Evolutionary conservation across 2,797 vertebrate species (phyloP).

Genomic region (Pseudochirops corinnae): DNA sequence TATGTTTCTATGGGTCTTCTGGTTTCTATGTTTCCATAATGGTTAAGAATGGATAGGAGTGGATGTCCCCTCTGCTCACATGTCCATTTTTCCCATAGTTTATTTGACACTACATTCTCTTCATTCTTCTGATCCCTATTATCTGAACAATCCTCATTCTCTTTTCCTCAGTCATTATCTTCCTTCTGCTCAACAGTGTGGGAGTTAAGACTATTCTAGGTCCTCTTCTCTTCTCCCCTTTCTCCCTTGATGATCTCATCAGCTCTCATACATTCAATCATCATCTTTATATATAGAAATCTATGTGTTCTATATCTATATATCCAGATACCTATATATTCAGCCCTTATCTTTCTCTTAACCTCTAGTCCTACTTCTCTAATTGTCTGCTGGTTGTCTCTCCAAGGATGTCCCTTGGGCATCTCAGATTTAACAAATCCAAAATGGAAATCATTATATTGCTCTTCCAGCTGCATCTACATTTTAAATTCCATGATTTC

Average conservation of each 20-base stretch:
- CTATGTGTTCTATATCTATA: no score
- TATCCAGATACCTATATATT: no score
- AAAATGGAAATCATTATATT: no score
- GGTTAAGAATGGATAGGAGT: background rate
- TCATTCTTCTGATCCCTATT: background rate
- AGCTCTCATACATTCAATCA: background rate
- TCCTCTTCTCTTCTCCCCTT: background rate
- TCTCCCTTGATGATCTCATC: background rate
- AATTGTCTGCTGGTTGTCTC: no score
- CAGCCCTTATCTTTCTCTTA: no score
- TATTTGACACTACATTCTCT: background rate
- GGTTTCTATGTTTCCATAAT: background rate
- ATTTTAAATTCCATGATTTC: no score
- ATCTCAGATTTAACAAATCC: no score
- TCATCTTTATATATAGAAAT: background rate
- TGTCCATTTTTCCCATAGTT: background rate
- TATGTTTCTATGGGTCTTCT: background rate
- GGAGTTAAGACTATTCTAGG: background rate
- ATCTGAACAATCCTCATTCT: background rate
- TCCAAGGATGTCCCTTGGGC: no score
- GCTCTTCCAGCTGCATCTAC: no score
- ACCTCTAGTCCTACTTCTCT: no score
- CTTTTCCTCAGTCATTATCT: background rate
- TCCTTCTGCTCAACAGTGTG: background rate
- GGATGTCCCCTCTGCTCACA: background rate